Conservation (phyloP, 1,140 invertebrate species). For the Nomia melanderi region DNA sequence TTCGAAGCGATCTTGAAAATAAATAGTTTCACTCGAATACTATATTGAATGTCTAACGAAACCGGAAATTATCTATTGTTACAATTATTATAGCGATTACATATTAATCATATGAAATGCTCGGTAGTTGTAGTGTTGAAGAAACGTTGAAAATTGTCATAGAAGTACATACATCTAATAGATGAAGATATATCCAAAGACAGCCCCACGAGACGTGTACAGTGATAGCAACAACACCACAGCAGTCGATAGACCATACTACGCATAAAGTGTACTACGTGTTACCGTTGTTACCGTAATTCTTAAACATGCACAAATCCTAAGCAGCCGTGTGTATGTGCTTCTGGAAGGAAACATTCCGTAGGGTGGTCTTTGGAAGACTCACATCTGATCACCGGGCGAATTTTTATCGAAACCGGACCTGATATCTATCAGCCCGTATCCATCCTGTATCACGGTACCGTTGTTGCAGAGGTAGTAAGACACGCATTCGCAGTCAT, state of each 20-base stretch:
- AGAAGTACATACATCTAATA: no score
- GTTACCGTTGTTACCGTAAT: background rate
- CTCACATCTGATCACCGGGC: conserved; percentile 34
- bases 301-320: background rate
- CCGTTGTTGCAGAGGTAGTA: conserved; percentile 88
- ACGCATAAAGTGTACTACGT: background rate
- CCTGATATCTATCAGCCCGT: conserved; percentile 89
- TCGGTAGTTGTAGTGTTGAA: no score
- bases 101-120: no score
- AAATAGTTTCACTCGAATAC: no score
- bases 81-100: no score
- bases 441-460: conserved; percentile 86
- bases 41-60: no score
- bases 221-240: background rate
- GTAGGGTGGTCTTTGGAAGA: conserved; percentile 57
- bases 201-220: conserved; percentile 49
- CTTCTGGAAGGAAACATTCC: no score
- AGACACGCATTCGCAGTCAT: conserved; percentile 82
- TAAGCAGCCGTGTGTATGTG: no score
- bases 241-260: no score
- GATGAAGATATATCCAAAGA: conserved; percentile 54
- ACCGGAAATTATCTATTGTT: no score
- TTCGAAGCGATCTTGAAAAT: no score
- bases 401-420: conserved; percentile 59
- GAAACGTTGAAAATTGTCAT: no score